These are phyloP conservation scores for Urocitellus parryii DNA, from an alignment of 2,113 vertebrate species.

Conservation along the genomic window DNA sequence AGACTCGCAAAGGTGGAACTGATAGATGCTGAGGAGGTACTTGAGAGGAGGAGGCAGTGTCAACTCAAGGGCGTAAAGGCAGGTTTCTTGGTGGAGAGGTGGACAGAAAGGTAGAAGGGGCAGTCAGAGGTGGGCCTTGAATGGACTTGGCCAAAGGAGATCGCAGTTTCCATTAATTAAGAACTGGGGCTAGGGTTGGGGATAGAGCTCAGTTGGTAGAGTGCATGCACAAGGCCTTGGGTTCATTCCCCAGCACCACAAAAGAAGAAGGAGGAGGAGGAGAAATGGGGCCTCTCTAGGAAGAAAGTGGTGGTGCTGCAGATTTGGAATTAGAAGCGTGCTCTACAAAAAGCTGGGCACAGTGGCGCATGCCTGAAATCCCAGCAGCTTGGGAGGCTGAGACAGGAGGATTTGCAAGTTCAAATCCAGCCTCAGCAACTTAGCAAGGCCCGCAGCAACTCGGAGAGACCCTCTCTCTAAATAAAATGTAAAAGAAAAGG, in stretches of 20 bases:
- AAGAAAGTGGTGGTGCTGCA: neutral
- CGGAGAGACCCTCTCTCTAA: too few relatives aligned
- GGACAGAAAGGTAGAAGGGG: neutral
- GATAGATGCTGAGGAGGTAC: neutral
- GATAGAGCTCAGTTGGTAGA: too few relatives aligned
- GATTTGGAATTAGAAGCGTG: neutral
- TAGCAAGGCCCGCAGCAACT: too few relatives aligned
- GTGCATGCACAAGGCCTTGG: too few relatives aligned
- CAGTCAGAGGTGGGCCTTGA: neutral
- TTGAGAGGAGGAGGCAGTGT: neutral
- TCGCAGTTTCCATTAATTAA: neutral
- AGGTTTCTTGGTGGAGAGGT: neutral
- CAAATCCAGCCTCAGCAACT: too few relatives aligned
- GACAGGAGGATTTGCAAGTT: too few relatives aligned
- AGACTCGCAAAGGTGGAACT: neutral
- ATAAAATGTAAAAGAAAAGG: too few relatives aligned
- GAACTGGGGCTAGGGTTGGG: neutral
- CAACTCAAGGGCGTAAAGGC: neutral
- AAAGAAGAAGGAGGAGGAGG: too few relatives aligned
- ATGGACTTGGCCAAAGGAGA: neutral
- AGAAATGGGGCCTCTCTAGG: neutral
- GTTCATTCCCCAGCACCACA: too few relatives aligned
- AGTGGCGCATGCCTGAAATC: too few relatives aligned
- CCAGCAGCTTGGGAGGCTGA: too few relatives aligned
- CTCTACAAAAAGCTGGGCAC: neutral